Percentiles rank a stretch among this genome's conserved stretches.
Evolutionary conservation across 2,797 vertebrate genomes (phyloP).

Genomic region (Pagetopsis macropterus): DNA sequence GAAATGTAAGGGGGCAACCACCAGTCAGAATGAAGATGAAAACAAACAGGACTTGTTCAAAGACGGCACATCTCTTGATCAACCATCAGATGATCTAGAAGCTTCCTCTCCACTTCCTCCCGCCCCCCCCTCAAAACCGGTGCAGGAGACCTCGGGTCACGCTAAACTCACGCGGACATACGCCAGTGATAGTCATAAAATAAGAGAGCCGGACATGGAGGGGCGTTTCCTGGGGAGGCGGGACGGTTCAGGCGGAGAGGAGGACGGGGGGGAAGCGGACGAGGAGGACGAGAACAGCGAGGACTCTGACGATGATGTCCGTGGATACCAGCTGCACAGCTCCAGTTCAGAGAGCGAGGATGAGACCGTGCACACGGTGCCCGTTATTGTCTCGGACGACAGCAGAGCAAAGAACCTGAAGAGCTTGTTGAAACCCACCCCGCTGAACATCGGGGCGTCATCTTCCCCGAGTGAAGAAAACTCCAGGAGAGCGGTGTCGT

Average conservation of each 20-base stretch:
- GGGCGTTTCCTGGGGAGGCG: conserved; percentile 92
- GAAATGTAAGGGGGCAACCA: conserved; percentile 43
- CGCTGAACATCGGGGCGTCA: conserved; percentile 45
- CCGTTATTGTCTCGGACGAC: conserved; percentile 87
- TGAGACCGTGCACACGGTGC: conserved; percentile 83
- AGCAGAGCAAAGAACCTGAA: conserved; percentile 84
- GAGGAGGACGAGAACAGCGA: conserved; percentile 98
- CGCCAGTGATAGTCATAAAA: conserved; percentile 85
- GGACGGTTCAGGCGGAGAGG: conserved; percentile 79
- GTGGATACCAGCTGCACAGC: conserved; percentile 89
- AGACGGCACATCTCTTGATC: conserved; percentile 45
- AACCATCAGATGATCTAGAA: conserved; percentile 33
- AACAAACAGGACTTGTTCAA: conserved; percentile 68
- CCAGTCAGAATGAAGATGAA: conserved; percentile 30
- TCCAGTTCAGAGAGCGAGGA: conserved; percentile 96
- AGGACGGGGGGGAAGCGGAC: conserved; percentile 92
- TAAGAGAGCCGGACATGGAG: conserved; percentile 94
- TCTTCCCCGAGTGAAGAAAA: conserved; percentile 56
- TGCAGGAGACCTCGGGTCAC: conserved; percentile 60
- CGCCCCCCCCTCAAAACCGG: conserved; percentile 34
- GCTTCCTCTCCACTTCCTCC: conserved; percentile 21
- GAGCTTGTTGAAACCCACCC: conserved; percentile 89
- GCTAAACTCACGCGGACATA: conserved; percentile 84
- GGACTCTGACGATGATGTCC: conserved; percentile 92
- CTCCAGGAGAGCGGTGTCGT: conserved; percentile 90